These are phyloP conservation scores for Enteromius fasciolatus DNA, from an alignment of 2,797 vertebrate species.

Conservation along the genomic window DNA sequence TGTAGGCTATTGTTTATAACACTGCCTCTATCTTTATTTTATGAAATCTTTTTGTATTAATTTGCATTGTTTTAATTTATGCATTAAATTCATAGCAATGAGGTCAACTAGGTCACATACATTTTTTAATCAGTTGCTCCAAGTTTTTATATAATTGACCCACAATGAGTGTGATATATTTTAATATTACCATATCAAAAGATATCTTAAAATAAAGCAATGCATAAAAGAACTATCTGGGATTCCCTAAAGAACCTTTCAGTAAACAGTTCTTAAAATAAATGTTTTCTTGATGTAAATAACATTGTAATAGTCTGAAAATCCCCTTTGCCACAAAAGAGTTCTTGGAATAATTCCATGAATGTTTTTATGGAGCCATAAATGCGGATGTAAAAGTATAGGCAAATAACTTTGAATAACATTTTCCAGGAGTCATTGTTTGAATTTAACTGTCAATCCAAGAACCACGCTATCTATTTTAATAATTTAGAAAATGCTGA, in stretches of 20 bases:
- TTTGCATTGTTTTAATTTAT: background rate
- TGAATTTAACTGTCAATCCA: background rate
- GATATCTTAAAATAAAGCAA: background rate
- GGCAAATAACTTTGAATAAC: background rate
- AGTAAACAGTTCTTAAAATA: background rate
- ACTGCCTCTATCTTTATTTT: background rate
- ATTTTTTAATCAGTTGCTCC: background rate
- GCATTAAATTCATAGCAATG: background rate
- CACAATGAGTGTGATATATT: background rate
- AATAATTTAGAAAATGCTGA: background rate
- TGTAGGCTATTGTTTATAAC: background rate
- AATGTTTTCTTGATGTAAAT: background rate
- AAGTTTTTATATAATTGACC: background rate
- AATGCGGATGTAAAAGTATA: background rate
- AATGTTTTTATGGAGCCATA: background rate
- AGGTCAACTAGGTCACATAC: background rate
- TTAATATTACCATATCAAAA: background rate
- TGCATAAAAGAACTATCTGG: fast-evolving
- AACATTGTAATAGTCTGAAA: background rate
- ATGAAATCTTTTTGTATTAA: background rate
- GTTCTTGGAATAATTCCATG: background rate
- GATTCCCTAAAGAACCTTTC: background rate
- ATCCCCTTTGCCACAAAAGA: background rate
- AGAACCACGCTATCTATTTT: background rate
- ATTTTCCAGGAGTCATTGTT: background rate